Percentiles rank a stretch among this genome's conserved stretches.
Evolutionary conservation across 2,888 invertebrate species (phyloP).

Genomic region (Ferdinandea cuprea): DNA sequence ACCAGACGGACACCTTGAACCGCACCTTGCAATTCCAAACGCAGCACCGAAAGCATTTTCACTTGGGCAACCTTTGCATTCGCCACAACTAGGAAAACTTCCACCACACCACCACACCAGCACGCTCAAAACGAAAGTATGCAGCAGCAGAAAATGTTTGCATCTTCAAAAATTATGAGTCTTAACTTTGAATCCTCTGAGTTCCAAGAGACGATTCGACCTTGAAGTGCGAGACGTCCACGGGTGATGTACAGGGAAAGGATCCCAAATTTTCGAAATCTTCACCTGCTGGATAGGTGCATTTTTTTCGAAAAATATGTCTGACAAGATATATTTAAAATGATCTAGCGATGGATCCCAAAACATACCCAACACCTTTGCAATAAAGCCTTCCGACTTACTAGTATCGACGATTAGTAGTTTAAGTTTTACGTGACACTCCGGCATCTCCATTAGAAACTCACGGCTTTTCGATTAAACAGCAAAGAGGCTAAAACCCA

Average conservation of each 20-base stretch:
- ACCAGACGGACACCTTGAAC: constrained; percentile 3
- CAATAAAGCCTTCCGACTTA: background rate
- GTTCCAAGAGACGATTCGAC: background rate
- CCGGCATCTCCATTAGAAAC: background rate
- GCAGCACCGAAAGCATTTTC: background rate
- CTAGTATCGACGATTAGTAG: constrained; percentile 14
- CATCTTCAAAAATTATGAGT: background rate
- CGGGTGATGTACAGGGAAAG: constrained; percentile 23
- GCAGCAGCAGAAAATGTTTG: background rate
- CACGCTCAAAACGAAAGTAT: background rate
- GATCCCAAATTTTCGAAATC: background rate
- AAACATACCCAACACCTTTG: constrained; percentile 21
- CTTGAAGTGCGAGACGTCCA: constrained; percentile 29
- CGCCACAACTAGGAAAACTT: background rate
- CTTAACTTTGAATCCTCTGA: background rate
- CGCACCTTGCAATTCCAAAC: constrained; percentile 1
- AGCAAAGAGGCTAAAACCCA: constrained; percentile 25
- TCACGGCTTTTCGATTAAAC: constrained; percentile 29
- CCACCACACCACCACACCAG: background rate
- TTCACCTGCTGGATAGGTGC: too few species aligned
- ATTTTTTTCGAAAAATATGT: background rate
- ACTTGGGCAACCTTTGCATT: constrained; percentile 12
- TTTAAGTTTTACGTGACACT: constrained; percentile 7
- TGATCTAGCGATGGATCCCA: constrained; percentile 15
- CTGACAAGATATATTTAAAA: background rate